Percentiles rank a stretch among this genome's conserved stretches.
Evolutionary conservation across 2,113 vertebrate species (phyloP).

Genomic region (Chinchilla lanigera): DNA sequence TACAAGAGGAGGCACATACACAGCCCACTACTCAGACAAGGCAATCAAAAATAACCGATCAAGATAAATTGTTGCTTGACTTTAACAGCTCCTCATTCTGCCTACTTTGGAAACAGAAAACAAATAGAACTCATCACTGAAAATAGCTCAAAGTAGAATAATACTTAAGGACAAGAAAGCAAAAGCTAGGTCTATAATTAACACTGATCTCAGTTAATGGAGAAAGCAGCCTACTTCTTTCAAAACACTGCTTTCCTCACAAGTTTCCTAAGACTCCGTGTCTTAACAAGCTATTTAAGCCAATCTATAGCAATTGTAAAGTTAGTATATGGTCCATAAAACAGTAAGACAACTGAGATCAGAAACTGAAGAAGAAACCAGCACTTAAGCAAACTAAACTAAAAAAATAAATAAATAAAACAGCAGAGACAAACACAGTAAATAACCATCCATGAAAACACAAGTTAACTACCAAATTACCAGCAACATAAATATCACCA

Average conservation of each 20-base stretch:
- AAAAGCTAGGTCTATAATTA: conserved; percentile 38
- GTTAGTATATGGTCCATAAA: conserved; percentile 57
- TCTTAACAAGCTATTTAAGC: conserved; percentile 54
- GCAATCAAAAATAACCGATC: not conserved
- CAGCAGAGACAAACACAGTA: conserved; percentile 52
- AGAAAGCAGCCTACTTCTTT: conserved; percentile 42
- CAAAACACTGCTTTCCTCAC: conserved; percentile 29
- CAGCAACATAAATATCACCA: conserved; percentile 61
- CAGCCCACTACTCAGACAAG: not conserved
- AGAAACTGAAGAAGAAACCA: conserved; percentile 55
- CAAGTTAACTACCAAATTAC: conserved; percentile 57
- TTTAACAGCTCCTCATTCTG: not conserved
- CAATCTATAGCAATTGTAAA: conserved; percentile 41
- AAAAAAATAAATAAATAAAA: conserved; percentile 60
- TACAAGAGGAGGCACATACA: not conserved
- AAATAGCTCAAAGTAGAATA: conserved; percentile 19
- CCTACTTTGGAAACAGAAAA: conserved; percentile 42
- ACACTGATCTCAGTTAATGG: conserved; percentile 37
- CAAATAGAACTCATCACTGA: not conserved
- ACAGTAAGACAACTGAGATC: conserved; percentile 21
- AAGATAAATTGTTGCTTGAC: not conserved
- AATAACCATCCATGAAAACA: conserved; percentile 47
- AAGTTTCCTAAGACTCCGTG: not conserved
- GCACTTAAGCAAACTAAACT: conserved; percentile 46
- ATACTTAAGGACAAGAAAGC: conserved; percentile 13